Evolutionary conservation across 2,113 vertebrate genomes (phyloP).

Genomic region (Macrotis lagotis): DNA sequence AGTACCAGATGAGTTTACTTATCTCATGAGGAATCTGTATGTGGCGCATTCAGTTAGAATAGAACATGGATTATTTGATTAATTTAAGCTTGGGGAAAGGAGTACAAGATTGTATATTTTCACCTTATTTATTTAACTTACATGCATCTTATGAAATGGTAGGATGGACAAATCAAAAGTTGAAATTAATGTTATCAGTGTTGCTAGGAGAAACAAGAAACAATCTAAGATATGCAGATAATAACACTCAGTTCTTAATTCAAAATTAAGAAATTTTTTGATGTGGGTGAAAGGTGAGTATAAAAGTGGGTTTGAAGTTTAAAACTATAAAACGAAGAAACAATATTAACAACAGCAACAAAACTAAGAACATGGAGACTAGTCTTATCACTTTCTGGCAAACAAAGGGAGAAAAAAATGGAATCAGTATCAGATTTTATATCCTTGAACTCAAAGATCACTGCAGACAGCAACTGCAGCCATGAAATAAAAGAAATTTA

Average conservation of each 20-base stretch:
- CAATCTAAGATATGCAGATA: background rate
- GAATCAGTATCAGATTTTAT: background rate
- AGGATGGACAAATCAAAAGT: background rate
- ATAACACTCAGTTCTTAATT: too few relatives aligned
- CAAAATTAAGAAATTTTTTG: background rate
- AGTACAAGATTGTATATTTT: background rate
- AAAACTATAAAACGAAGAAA: background rate
- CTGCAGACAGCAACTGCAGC: background rate
- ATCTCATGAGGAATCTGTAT: background rate
- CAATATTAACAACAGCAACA: too few relatives aligned
- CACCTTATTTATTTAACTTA: background rate
- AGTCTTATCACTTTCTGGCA: background rate
- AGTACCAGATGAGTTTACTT: background rate
- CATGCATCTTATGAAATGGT: background rate
- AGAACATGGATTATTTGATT: background rate
- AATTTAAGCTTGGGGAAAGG: background rate
- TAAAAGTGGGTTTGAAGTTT: background rate
- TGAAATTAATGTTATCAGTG: background rate
- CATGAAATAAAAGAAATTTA: background rate
- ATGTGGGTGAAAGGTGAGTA: background rate
- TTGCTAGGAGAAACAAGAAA: background rate
- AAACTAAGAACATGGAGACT: background rate
- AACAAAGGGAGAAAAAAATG: background rate
- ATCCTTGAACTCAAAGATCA: background rate
- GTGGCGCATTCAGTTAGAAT: too few relatives aligned